These are phyloP conservation scores for Formica selysi DNA, from an alignment of 1,140 invertebrate species.

Conservation along the genomic window DNA sequence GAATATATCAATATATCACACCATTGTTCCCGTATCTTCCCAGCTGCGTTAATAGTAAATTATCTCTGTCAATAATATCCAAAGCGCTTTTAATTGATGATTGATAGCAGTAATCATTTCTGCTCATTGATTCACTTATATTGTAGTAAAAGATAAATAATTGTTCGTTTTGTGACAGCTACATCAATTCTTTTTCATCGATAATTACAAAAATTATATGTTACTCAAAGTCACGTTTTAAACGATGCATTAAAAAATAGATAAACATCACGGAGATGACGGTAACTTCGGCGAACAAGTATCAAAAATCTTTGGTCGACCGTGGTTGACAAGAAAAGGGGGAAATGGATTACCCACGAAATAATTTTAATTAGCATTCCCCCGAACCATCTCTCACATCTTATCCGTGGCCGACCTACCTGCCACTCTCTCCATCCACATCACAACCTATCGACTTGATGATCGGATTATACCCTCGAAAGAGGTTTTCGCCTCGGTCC, in stretches of 20 bases:
- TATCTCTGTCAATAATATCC: neutral
- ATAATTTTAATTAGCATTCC: slow-evolving; percentile 78
- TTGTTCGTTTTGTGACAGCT: neutral
- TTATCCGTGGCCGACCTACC: slow-evolving; percentile 28
- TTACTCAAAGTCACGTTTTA: neutral
- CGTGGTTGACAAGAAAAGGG: slow-evolving; percentile 26
- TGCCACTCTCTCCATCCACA: slow-evolving; percentile 53
- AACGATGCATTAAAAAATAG: slow-evolving; percentile 1
- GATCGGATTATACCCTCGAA: slow-evolving; percentile 75
- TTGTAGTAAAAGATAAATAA: neutral
- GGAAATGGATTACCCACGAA: slow-evolving; percentile 66
- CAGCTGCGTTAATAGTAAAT: slow-evolving; percentile 36
- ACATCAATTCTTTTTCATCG: neutral
- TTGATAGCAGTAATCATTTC: neutral
- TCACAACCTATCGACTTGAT: slow-evolving; percentile 73
- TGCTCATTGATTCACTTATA: neutral
- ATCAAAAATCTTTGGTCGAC: slow-evolving; percentile 22
- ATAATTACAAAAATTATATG: neutral
- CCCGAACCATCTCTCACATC: slow-evolving; percentile 7
- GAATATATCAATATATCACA: slow-evolving; percentile 29
- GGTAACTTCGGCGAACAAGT: slow-evolving; percentile 16
- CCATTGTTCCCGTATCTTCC: slow-evolving; percentile 39
- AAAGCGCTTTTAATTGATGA: slow-evolving; percentile 8
- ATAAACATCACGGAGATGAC: slow-evolving; percentile 25
- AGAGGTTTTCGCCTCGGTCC: slow-evolving; percentile 71